phyloP scores from a whole-genome alignment of 2,113 vertebrate species.

The Percopsis transmontana region DNA sequence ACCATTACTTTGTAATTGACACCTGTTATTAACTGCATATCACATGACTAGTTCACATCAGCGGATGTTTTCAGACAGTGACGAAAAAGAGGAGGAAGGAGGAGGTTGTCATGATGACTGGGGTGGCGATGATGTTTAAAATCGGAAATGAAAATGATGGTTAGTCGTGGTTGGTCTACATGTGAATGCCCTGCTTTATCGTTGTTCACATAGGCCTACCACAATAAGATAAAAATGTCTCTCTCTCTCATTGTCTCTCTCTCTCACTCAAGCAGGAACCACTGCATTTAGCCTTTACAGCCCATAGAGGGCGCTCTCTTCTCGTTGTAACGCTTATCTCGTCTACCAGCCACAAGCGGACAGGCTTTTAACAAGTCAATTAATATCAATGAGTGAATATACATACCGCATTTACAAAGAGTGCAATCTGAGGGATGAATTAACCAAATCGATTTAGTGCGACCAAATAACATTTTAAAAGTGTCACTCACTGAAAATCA shows the following conservation, averaged over 20 bases:
- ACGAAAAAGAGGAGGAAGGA: not conserved
- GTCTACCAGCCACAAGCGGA: slow-evolving; percentile 5
- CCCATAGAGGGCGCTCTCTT: slow-evolving; percentile 76
- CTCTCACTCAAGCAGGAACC: not conserved
- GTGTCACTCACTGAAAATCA: slow-evolving; percentile 57
- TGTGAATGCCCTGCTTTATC: not conserved
- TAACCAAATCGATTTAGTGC: slow-evolving; percentile 64
- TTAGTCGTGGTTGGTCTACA: not conserved
- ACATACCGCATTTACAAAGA: slow-evolving; percentile 66
- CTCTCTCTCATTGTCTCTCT: not conserved
- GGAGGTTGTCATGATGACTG: not conserved
- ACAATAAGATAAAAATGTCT: not conserved
- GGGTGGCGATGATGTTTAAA: not conserved
- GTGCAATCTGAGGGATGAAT: slow-evolving; percentile 69
- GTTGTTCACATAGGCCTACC: not conserved
- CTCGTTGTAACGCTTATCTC: slow-evolving; percentile 30
- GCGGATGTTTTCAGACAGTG: slow-evolving; percentile 3
- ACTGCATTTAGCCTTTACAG: slow-evolving; percentile 38
- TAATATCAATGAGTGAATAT: slow-evolving; percentile 72
- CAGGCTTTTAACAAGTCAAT: slow-evolving; percentile 68
- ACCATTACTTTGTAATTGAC: slow-evolving; percentile 27
- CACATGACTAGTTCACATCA: slow-evolving; percentile 5
- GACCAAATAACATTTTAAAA: slow-evolving; percentile 54
- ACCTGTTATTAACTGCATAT: slow-evolving; percentile 16
- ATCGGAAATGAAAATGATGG: slow-evolving; percentile 1